phyloP scores from a whole-genome alignment of 2,797 vertebrate genomes.

The Huso huso region DNA sequence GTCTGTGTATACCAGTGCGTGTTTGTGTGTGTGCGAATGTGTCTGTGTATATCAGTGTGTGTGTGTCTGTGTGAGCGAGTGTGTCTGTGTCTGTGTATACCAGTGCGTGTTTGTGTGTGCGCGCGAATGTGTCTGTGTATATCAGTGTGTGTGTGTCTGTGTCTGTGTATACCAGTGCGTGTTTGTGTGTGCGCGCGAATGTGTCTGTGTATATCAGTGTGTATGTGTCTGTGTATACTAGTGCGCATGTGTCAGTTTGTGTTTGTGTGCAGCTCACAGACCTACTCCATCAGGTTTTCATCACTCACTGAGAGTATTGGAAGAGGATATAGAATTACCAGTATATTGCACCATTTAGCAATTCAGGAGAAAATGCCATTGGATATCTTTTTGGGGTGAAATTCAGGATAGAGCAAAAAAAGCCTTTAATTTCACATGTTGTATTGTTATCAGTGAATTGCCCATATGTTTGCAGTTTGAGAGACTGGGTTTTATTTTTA shows the following conservation, averaged over 20 bases:
- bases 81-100: no score
- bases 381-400: constrained; percentile 40
- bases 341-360: constrained; percentile 49
- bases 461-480: constrained; percentile 14
- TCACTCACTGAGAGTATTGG: constrained; percentile 47
- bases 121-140: no score
- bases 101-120: no score
- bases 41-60: no score
- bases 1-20: no score
- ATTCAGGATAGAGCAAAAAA: constrained; percentile 29
- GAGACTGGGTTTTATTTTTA: not conserved
- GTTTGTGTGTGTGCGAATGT: no score
- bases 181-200: no score
- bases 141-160: no score
- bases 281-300: constrained; percentile 54
- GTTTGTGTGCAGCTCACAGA: constrained; percentile 31
- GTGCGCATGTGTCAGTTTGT: constrained; percentile 6
- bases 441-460: constrained; percentile 7
- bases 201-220: no score
- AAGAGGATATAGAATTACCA: constrained; percentile 50
- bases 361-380: constrained; percentile 50
- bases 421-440: not conserved
- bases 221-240: not conserved
- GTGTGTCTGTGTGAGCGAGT: no score
- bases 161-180: no score